Evolutionary conservation across 2,888 invertebrate species (phyloP).

Genomic region (Plemyria rubiginata): DNA sequence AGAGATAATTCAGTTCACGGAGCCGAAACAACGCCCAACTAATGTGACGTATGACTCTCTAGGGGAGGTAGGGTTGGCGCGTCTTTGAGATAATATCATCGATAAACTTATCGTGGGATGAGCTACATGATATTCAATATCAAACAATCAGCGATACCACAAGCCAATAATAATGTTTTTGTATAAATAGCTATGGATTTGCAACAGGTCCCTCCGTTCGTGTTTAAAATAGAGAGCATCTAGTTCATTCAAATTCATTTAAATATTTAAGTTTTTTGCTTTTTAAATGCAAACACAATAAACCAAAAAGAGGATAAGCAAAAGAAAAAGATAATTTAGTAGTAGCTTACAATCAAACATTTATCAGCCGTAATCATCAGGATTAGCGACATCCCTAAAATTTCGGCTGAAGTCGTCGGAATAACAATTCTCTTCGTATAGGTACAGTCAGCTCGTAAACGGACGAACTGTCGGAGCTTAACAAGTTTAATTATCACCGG

Average conservation of each 20-base stretch:
- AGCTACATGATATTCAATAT: neutral
- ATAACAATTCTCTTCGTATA: conserved; percentile 26
- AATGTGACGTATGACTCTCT: conserved; percentile 63
- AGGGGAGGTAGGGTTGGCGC: conserved; percentile 54
- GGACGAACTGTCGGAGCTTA: conserved; percentile 46
- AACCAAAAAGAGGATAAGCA: too few relatives aligned
- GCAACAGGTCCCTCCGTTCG: too few relatives aligned
- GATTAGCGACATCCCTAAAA: conserved; percentile 37
- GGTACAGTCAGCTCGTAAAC: conserved; percentile 47
- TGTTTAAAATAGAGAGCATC: too few relatives aligned
- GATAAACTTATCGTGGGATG: conserved; percentile 1
- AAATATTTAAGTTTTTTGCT: too few relatives aligned
- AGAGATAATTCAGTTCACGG: conserved; percentile 57
- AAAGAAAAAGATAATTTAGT: neutral
- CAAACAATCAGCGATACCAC: neutral
- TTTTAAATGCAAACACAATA: too few relatives aligned
- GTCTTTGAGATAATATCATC: conserved; percentile 15
- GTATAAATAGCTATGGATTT: too few relatives aligned
- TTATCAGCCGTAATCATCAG: neutral
- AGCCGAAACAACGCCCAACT: conserved; percentile 53
- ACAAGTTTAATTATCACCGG: conserved; percentile 55
- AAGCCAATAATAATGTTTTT: neutral
- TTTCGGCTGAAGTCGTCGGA: conserved; percentile 26
- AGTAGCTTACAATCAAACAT: neutral
- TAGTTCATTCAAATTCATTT: too few relatives aligned